A percentile compares a stretch with the other conserved stretches of the same genome.
Conservation (phyloP, 2,113 vertebrate species). For the Natator depressus region DNA sequence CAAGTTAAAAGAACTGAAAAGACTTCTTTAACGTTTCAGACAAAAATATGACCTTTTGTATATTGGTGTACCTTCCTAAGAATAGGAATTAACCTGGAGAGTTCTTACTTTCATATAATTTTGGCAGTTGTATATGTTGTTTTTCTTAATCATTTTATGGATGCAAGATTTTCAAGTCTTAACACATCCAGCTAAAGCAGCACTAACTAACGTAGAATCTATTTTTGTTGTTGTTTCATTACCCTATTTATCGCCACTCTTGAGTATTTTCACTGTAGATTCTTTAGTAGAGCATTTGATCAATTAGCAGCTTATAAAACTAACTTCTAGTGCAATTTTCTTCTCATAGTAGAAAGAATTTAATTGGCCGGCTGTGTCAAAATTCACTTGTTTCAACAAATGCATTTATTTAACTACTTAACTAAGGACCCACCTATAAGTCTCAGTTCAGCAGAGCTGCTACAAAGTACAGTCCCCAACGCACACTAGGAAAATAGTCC, state of each 20-base stretch:
- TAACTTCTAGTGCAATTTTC: neutral
- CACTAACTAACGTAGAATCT: neutral
- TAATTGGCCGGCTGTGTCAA: neutral
- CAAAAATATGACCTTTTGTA: accelerated
- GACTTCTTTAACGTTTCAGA: neutral
- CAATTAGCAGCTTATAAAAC: neutral
- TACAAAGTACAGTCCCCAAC: neutral
- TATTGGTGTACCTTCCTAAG: neutral
- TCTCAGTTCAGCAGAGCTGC: neutral
- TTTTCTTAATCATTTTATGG: neutral
- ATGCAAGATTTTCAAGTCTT: neutral
- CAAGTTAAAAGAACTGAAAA: neutral
- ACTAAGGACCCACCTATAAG: neutral
- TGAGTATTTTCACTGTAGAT: neutral
- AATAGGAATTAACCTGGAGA: neutral
- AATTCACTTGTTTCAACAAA: slow-evolving; percentile 1
- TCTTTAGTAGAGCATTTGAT: neutral
- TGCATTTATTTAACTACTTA: neutral
- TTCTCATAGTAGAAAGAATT: neutral
- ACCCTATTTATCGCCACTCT: neutral
- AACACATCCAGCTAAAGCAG: neutral
- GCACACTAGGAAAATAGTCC: neutral
- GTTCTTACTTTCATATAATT: neutral
- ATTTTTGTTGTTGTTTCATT: neutral
- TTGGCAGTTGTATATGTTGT: neutral